phyloP scores from a whole-genome alignment of 1,140 invertebrate species.

The Homarus americanus region DNA sequence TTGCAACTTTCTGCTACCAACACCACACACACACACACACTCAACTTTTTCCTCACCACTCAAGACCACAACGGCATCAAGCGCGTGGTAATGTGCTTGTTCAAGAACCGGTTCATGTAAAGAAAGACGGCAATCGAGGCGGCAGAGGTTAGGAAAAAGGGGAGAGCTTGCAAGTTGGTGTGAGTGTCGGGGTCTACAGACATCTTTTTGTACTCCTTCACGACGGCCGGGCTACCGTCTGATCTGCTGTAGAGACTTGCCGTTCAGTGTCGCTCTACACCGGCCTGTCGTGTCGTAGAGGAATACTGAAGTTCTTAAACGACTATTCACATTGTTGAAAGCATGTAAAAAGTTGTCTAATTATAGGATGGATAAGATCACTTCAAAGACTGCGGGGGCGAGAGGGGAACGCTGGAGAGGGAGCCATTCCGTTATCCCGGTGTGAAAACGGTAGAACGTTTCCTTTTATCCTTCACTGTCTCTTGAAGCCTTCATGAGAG shows the following conservation, averaged over 20 bases:
- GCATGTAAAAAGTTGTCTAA: neutral
- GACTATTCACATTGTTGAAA: neutral
- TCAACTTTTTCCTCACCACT: neutral
- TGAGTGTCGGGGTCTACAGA: slow-evolving; percentile 48
- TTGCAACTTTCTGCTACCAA: slow-evolving; percentile 64
- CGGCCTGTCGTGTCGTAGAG: neutral
- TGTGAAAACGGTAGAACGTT: neutral
- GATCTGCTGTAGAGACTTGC: neutral
- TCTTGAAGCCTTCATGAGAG: neutral
- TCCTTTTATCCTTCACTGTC: neutral
- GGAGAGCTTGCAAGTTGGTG: slow-evolving; percentile 55
- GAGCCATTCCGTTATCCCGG: neutral
- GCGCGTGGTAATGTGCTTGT: slow-evolving; percentile 8
- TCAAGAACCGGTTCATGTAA: neutral
- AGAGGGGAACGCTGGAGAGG: slow-evolving; percentile 7
- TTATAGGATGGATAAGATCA: slow-evolving; percentile 28
- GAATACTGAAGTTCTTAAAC: neutral
- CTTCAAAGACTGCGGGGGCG: slow-evolving; percentile 11
- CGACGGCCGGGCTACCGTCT: slow-evolving; percentile 13
- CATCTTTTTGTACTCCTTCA: slow-evolving; percentile 64
- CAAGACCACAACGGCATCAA: slow-evolving; percentile 6
- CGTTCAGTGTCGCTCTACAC: neutral
- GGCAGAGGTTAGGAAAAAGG: slow-evolving; percentile 39
- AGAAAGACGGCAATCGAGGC: slow-evolving; percentile 27
- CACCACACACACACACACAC: slow-evolving; percentile 42